A percentile compares a stretch with the other conserved stretches of the same genome.
phyloP scores from a whole-genome alignment of 92 coral and sea anemone species.

The Zoanthus solanderi region DNA sequence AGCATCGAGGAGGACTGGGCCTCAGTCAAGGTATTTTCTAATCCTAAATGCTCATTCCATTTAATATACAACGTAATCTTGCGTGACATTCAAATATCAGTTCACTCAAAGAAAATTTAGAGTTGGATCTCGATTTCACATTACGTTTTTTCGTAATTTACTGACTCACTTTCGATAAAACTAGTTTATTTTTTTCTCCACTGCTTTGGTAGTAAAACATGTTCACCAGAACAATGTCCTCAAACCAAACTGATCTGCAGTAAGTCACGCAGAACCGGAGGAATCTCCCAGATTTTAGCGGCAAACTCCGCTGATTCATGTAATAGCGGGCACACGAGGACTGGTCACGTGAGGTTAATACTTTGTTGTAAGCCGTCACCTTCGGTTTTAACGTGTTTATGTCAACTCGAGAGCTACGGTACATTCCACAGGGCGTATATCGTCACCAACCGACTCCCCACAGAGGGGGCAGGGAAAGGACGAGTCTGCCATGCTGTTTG shows the following conservation, averaged over 20 bases:
- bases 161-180: too few relatives aligned
- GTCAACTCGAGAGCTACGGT: constrained; percentile 86
- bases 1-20: too few relatives aligned
- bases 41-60: too few relatives aligned
- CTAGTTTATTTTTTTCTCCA: too few relatives aligned
- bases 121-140: too few relatives aligned
- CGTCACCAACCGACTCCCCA: constrained; percentile 80
- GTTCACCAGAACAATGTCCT: neutral
- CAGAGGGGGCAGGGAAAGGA: constrained; percentile 92
- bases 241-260: neutral
- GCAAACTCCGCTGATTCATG: neutral
- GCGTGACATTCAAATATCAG: too few relatives aligned
- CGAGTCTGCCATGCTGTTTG: constrained; percentile 91
- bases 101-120: too few relatives aligned
- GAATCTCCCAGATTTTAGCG: neutral
- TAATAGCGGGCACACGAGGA: neutral
- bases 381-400: constrained; percentile 25
- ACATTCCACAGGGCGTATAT: constrained; percentile 81
- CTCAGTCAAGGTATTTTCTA: too few relatives aligned
- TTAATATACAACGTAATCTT: too few relatives aligned
- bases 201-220: too few relatives aligned
- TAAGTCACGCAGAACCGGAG: neutral
- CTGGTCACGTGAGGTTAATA: neutral
- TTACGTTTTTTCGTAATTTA: too few relatives aligned
- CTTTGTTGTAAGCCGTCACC: neutral